Evolutionary conservation across 2,113 vertebrate species (phyloP).

Genomic region (Meriones unguiculatus): DNA sequence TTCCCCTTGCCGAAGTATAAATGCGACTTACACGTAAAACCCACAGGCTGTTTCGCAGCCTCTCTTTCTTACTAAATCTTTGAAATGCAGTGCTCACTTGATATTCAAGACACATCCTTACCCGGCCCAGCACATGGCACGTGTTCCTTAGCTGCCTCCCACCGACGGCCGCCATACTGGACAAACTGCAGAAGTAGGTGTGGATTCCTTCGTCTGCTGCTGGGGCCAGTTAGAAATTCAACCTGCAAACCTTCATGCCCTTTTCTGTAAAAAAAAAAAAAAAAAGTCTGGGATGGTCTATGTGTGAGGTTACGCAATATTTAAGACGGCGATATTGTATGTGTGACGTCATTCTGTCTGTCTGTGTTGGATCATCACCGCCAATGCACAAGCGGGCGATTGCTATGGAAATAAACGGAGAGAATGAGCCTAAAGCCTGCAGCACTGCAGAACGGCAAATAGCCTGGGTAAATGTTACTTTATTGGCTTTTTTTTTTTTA

Average conservation of each 20-base stretch:
- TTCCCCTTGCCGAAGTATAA: background rate
- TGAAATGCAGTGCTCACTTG: background rate
- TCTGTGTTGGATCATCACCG: background rate
- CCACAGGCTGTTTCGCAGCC: background rate
- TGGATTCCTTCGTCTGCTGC: background rate
- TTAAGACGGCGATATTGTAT: background rate
- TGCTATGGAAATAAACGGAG: background rate
- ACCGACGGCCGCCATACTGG: background rate
- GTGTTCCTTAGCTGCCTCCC: background rate
- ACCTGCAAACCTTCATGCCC: background rate
- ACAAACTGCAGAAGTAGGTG: background rate
- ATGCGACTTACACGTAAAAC: background rate
- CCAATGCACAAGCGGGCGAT: background rate
- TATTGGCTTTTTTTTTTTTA: background rate
- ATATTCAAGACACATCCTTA: background rate
- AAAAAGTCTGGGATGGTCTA: background rate
- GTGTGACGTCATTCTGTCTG: too few relatives aligned
- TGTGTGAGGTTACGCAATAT: background rate
- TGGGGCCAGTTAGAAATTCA: background rate
- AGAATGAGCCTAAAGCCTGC: background rate
- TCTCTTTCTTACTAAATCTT: background rate
- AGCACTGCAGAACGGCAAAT: accelerated
- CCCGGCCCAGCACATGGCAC: background rate
- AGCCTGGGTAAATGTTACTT: background rate
- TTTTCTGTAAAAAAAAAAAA: background rate